Evolutionary conservation across 2,113 vertebrate genomes (phyloP), one percentile per base, ranked within the genome.

Genomic region (Porphyrio hochstetteri): DNA sequence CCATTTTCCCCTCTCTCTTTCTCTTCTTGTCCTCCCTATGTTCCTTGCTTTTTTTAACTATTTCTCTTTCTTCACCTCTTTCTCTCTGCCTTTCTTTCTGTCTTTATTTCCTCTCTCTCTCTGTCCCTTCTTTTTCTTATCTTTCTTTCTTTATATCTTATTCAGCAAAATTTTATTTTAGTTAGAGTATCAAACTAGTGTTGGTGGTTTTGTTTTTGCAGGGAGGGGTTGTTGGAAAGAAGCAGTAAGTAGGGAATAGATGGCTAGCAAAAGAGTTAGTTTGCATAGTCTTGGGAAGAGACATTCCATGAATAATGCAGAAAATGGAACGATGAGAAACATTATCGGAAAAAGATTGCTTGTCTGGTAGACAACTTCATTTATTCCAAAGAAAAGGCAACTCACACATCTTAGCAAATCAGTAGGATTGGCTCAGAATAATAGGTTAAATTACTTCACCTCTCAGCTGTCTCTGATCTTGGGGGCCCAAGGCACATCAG

Each of bases 251-350:
- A 24, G 25, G 77, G 35, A 90, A 91, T 24, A 59, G 74, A 69
- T 68, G 76, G 15, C 56, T 74, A 38, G 75, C 38, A 88, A 81
- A 80, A 87, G 74, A 56, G 21, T 28, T 36, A 72, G 28, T 95
- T 89, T 97, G 83, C 75, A 33, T n/a, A 77, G 76, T 36, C 42
- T 42, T 65, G 48, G 86, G 88, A 95, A 92, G 92, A 81, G n/a
- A 71, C 85, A 78, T 86, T 95, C 88, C 88, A 79, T 82, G 86
- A 96, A 91, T 82, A 90, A 92, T 88, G 92, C 81, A 92, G 91
- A 92, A 96, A 95, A 87, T 35, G 65, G 71, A 69, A 60, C 0
- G 31, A 79, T 27, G 81, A 89, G 81, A 72, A 76, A 84, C 38
- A 38, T 92, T 86, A 93, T 61, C 2, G 10, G 90, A 76, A 88